These are phyloP conservation scores for Tadarida brasiliensis DNA, from an alignment of 2,797 vertebrate species.

Conservation along the genomic window DNA sequence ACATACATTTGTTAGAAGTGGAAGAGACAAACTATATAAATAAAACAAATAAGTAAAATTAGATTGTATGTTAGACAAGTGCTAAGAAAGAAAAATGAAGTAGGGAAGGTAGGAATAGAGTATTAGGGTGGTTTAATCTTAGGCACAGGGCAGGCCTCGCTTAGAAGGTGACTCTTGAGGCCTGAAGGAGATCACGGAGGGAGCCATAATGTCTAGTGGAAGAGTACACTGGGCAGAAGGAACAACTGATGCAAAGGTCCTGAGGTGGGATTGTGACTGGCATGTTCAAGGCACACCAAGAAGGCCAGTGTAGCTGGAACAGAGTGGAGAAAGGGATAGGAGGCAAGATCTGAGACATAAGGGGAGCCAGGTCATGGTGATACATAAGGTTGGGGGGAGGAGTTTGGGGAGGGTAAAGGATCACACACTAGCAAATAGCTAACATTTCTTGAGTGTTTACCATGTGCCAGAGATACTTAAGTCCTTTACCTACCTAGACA, in stretches of 20 bases:
- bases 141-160: slow-evolving; percentile 16
- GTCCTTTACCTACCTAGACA: background rate
- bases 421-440: slow-evolving; percentile 7
- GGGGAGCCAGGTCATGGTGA: background rate
- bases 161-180: slow-evolving; percentile 41
- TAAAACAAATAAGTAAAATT: slow-evolving; percentile 47
- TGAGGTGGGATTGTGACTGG: background rate
- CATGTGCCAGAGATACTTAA: slow-evolving; percentile 44
- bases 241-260: background rate
- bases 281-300: background rate
- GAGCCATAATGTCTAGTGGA: background rate
- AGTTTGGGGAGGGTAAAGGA: background rate
- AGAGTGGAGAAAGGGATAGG: background rate
- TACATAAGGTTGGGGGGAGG: background rate
- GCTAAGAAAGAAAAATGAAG: slow-evolving; percentile 20
- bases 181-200: slow-evolving; percentile 14
- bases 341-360: background rate
- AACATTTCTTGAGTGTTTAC: slow-evolving; percentile 15
- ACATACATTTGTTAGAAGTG: slow-evolving; percentile 48
- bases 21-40: slow-evolving; percentile 27
- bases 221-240: slow-evolving; percentile 22
- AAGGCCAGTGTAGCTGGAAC: slow-evolving; percentile 19
- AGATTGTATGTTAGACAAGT: background rate
- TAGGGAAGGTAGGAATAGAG: background rate
- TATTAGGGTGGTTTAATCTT: slow-evolving; percentile 37